phyloP scores from a whole-genome alignment of 2,888 invertebrate genomes.

The Andrena fulva region DNA sequence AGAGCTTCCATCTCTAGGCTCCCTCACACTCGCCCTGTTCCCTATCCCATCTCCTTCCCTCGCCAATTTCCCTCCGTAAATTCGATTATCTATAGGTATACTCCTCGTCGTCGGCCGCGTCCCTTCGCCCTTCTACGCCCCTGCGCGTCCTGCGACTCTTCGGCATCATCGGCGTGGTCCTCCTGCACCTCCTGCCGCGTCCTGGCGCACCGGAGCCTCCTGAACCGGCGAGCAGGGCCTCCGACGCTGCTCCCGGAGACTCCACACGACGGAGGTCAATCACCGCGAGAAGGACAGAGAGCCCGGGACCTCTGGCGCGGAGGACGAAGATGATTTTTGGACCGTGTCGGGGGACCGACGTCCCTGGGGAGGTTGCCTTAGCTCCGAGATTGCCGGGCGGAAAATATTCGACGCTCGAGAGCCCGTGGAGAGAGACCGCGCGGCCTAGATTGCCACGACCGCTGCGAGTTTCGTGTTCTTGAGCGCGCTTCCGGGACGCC shows the following conservation, averaged over 20 bases:
- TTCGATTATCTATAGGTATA: slow-evolving; percentile 81
- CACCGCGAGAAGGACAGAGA: slow-evolving; percentile 4
- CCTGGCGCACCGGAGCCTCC: slow-evolving; percentile 53
- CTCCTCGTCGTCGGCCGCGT: slow-evolving; percentile 52
- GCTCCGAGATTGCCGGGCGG: slow-evolving; percentile 38
- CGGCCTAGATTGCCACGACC: slow-evolving; percentile 1
- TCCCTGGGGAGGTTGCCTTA: slow-evolving; percentile 29
- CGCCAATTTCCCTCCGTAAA: slow-evolving; percentile 81
- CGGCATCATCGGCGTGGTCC: slow-evolving; percentile 48
- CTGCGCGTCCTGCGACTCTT: slow-evolving; percentile 40
- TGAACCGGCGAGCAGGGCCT: slow-evolving; percentile 65
- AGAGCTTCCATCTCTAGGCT: slow-evolving; percentile 74
- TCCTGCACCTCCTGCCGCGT: slow-evolving; percentile 39
- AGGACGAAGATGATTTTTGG: slow-evolving; percentile 36
- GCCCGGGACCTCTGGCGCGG: background rate
- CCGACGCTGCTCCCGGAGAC: slow-evolving; percentile 59
- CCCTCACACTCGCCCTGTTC: slow-evolving; percentile 57
- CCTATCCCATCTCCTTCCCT: slow-evolving; percentile 70
- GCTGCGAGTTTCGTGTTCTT: background rate
- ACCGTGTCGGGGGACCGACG: slow-evolving; percentile 12
- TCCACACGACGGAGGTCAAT: slow-evolving; percentile 55
- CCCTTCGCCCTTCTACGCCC: slow-evolving; percentile 13
- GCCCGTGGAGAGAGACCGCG: background rate
- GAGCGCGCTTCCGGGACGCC: background rate
- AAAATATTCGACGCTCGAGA: slow-evolving; percentile 38